phyloP scores from a whole-genome alignment of 2,888 invertebrate genomes.

The Rhorus exstirpatorius region DNA sequence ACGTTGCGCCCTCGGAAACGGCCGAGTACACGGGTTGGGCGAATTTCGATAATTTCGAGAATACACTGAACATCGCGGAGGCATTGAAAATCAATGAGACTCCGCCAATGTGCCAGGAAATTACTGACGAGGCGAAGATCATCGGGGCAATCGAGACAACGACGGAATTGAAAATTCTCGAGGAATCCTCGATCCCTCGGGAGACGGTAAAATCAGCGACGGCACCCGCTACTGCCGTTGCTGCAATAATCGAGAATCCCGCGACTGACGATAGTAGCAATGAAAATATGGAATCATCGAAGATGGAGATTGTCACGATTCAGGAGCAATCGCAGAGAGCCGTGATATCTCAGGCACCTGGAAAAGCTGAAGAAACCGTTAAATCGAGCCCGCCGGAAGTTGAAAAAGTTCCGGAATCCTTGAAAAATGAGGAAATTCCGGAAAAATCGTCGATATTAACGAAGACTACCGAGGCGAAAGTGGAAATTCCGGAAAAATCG shows the following conservation, averaged over 20 bases:
- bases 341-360: conserved; percentile 33
- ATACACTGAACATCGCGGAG: conserved; percentile 75
- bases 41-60: conserved; percentile 83
- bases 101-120: conserved; percentile 10
- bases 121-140: neutral
- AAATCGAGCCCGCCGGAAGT: neutral
- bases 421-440: too few relatives aligned
- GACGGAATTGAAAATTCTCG: neutral
- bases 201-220: conserved; percentile 44
- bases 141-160: neutral
- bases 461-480: neutral
- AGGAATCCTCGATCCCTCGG: conserved; percentile 24
- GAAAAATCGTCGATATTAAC: neutral
- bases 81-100: conserved; percentile 69
- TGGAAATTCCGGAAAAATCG: neutral
- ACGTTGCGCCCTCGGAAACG: conserved; percentile 75
- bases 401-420: neutral
- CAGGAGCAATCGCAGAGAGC: conserved; percentile 51
- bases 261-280: neutral
- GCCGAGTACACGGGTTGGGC: conserved; percentile 83
- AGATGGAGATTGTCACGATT: conserved; percentile 30
- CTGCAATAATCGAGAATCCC: conserved; percentile 21
- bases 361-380: neutral
- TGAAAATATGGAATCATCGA: conserved; percentile 35
- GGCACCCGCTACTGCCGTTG: neutral